These are phyloP conservation scores for Pimpla rufipes DNA, from an alignment of 2,888 invertebrate species.

Conservation along the genomic window DNA sequence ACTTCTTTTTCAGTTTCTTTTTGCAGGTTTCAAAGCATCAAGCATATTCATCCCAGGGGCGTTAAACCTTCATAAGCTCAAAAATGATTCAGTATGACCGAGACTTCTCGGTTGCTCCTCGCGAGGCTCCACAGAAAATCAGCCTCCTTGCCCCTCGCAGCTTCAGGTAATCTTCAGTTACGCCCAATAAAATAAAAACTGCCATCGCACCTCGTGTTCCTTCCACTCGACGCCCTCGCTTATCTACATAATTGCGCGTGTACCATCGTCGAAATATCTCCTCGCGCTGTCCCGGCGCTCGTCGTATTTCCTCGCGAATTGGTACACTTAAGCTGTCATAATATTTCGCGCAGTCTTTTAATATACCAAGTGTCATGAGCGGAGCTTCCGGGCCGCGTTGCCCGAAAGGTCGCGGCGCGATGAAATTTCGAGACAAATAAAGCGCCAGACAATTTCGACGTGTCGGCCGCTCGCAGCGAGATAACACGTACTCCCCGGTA, in stretches of 20 bases:
- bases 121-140: too few relatives aligned
- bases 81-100: too few relatives aligned
- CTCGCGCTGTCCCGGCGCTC: background rate
- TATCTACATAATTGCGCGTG: slow-evolving; percentile 31
- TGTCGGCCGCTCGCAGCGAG: background rate
- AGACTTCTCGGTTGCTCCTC: too few relatives aligned
- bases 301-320: slow-evolving; percentile 15
- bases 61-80: too few relatives aligned
- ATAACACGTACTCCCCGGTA: slow-evolving; percentile 14
- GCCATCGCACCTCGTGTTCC: background rate
- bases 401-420: slow-evolving; percentile 24
- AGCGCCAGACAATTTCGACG: slow-evolving; percentile 2
- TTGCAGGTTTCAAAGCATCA: too few relatives aligned
- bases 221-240: background rate
- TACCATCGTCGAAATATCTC: slow-evolving; percentile 4
- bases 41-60: too few relatives aligned
- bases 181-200: slow-evolving; percentile 1
- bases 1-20: too few relatives aligned
- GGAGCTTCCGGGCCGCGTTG: background rate
- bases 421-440: slow-evolving; percentile 32
- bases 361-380: slow-evolving; percentile 23
- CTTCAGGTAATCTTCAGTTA: slow-evolving; percentile 2
- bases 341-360: slow-evolving; percentile 30
- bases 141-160: background rate
- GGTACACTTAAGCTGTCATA: slow-evolving; percentile 18